These are phyloP conservation scores for Gibbula magus DNA, from an alignment of 2,888 invertebrate genomes.

Conservation along the genomic window DNA sequence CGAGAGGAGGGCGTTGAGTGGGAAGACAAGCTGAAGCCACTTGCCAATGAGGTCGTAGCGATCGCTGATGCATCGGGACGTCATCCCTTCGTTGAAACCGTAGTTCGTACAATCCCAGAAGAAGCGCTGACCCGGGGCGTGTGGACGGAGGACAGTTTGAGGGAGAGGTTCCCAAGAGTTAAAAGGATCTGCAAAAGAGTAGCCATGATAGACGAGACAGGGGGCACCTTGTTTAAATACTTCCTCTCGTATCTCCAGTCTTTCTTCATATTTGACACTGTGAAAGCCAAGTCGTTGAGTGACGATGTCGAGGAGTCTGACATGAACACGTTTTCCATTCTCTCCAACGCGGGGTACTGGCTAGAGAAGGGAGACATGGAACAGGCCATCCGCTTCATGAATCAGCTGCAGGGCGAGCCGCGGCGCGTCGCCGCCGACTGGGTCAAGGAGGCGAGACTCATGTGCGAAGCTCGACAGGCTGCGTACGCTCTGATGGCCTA, in stretches of 20 bases:
- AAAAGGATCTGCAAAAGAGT: constrained; percentile 85
- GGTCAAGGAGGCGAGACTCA: constrained; percentile 88
- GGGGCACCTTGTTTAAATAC: constrained; percentile 85
- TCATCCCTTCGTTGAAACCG: constrained; percentile 87
- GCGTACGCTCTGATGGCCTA: constrained; percentile 89
- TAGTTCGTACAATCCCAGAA: constrained; percentile 86
- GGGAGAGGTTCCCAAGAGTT: constrained; percentile 84
- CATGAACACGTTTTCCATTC: constrained; percentile 90
- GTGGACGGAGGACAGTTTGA: constrained; percentile 89
- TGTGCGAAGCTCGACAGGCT: constrained; percentile 92
- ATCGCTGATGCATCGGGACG: constrained; percentile 67
- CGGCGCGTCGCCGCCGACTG: constrained; percentile 88
- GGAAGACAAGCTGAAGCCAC: constrained; percentile 65
- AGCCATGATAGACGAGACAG: constrained; percentile 89
- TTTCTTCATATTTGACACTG: constrained; percentile 80
- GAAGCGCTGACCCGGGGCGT: constrained; percentile 88
- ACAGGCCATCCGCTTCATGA: constrained; percentile 88
- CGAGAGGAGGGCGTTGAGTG: constrained; percentile 71
- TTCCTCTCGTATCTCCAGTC: constrained; percentile 92
- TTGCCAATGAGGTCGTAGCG: constrained; percentile 64
- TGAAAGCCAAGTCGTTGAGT: constrained; percentile 75
- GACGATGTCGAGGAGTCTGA: constrained; percentile 56
- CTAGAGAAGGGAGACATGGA: constrained; percentile 91
- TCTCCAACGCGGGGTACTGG: constrained; percentile 89
- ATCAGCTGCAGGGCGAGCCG: constrained; percentile 91